phyloP scores from a whole-genome alignment of 2,797 vertebrate genomes.

The Liasis olivaceus region DNA sequence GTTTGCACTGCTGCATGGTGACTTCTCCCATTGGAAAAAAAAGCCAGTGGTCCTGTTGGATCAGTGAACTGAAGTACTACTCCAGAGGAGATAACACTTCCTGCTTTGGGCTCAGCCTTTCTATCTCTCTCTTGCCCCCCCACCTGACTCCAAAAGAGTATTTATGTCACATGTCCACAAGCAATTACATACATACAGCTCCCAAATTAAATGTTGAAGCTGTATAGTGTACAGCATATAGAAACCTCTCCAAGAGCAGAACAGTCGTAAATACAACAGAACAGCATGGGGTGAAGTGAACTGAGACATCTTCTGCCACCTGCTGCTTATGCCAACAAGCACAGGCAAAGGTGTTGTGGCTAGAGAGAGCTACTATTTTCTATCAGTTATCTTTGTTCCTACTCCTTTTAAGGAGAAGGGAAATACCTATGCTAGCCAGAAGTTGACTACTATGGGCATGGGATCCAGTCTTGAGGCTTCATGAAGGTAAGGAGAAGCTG shows the following conservation, averaged over 20 bases:
- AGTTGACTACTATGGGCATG: background rate
- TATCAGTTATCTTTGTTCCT: background rate
- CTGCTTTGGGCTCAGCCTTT: background rate
- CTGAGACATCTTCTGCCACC: background rate
- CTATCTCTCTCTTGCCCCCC: too few relatives aligned
- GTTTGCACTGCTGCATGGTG: background rate
- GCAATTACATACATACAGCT: background rate
- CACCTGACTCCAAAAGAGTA: background rate
- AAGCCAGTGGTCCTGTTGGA: background rate
- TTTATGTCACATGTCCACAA: background rate
- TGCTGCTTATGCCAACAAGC: background rate
- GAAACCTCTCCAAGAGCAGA: background rate
- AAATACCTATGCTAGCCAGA: background rate
- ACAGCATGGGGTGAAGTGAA: background rate
- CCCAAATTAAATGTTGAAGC: background rate
- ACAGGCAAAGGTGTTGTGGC: background rate
- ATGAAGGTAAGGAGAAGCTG: background rate
- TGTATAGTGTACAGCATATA: too few relatives aligned
- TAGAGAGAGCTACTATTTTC: background rate
- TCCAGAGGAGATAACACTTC: background rate
- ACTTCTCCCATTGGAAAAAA: background rate
- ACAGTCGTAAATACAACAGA: background rate
- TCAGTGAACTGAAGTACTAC: background rate
- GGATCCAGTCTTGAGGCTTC: background rate
- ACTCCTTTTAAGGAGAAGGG: background rate